Conservation (phyloP, 2,888 invertebrate species). For the Ommatoiulus sabulosus region DNA sequence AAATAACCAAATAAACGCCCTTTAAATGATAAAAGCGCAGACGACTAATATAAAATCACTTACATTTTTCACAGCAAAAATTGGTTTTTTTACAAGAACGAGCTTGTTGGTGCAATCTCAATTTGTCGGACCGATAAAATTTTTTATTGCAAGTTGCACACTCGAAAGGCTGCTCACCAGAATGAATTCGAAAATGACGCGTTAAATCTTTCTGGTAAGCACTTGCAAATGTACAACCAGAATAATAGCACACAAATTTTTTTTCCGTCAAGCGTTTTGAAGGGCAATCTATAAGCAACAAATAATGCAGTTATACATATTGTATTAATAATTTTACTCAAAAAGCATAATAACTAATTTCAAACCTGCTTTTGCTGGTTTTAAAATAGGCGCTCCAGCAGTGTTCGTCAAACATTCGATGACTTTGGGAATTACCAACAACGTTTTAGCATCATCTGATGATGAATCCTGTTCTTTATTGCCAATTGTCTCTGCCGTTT, state of each 20-base stretch:
- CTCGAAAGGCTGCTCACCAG: constrained; percentile 54
- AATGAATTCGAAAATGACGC: constrained; percentile 51
- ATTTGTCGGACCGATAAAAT: constrained; percentile 52
- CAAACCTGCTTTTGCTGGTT: background rate
- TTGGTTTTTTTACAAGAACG: background rate
- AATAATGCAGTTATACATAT: background rate
- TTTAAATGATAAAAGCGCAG: background rate
- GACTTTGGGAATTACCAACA: background rate
- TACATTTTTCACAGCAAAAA: constrained; percentile 41
- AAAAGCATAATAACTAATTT: background rate
- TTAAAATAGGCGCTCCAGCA: background rate
- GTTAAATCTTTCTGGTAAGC: constrained; percentile 51
- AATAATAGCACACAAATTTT: background rate
- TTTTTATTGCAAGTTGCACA: constrained; percentile 48
- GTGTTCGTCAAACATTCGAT: background rate
- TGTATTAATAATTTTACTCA: background rate
- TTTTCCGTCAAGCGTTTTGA: background rate
- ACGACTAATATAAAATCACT: background rate
- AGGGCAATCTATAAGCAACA: background rate
- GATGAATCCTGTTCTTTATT: background rate
- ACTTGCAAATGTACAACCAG: constrained; percentile 49
- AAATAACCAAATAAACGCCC: background rate
- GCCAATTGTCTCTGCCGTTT: background rate
- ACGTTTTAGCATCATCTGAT: background rate
- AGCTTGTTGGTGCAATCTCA: constrained; percentile 19